Percentiles rank a stretch among this genome's conserved stretches.
Conservation (phyloP, 2,888 invertebrate species). For the Polydrusus tereticollis region DNA sequence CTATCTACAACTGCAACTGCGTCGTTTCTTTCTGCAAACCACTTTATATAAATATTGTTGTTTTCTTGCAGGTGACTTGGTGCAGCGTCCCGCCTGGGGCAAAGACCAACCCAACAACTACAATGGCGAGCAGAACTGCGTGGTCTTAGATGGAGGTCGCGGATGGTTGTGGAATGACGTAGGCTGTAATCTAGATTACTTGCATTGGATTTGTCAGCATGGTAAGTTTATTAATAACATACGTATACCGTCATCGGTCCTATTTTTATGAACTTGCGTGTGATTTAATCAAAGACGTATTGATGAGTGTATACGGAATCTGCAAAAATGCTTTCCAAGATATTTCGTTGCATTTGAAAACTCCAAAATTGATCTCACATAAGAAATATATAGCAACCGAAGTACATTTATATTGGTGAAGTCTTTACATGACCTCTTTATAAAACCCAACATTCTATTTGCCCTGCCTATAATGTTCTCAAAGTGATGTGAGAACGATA, state of each 20-base stretch:
- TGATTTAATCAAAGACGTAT: too few species aligned
- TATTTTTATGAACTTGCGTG: neutral
- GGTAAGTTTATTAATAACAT: slow-evolving; percentile 74
- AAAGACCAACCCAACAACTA: slow-evolving; percentile 96
- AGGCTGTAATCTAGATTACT: slow-evolving; percentile 91
- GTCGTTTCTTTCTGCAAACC: neutral
- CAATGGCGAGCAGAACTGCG: slow-evolving; percentile 95
- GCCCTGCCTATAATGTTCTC: too few species aligned
- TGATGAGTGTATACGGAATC: too few species aligned
- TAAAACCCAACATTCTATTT: too few species aligned
- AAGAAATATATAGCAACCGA: too few species aligned
- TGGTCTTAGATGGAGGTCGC: slow-evolving; percentile 91
- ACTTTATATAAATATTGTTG: neutral
- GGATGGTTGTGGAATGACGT: slow-evolving; percentile 96
- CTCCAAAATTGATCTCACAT: too few species aligned
- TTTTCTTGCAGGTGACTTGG: slow-evolving; percentile 75
- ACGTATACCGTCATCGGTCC: neutral
- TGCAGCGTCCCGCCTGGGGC: slow-evolving; percentile 88
- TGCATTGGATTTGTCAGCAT: slow-evolving; percentile 94
- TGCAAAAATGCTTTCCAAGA: too few species aligned
- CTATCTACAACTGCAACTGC: too few species aligned
- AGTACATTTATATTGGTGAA: too few species aligned
- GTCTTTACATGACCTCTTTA: too few species aligned
- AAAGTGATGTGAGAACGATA: too few species aligned
- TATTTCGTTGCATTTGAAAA: too few species aligned